Evolutionary conservation across 2,888 invertebrate species (phyloP), one percentile per base, ranked within the genome.

Genomic region (Drosophila antonietae): DNA sequence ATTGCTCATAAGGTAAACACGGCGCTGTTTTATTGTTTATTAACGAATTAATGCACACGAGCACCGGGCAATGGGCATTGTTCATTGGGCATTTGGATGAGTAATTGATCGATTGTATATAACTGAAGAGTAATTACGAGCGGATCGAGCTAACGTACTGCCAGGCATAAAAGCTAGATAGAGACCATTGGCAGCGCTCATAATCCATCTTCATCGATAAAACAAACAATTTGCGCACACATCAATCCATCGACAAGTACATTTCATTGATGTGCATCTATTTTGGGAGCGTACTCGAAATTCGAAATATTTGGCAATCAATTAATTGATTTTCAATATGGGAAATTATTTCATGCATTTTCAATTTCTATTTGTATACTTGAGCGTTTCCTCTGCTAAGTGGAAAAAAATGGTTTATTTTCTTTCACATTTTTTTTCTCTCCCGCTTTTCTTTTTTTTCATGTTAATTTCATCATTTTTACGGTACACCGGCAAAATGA

Each of bases 191-290:
- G 44, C 65, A 53, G 52, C 59, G 33, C 83, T 88, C 86, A 88
- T 89, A 89, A 88, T 88, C 88, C 81, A 81, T 88, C 90, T 89
- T 89, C 87, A 80, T 87, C 90, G 80, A 83, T 90, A 80, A 77
- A 80, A 72, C 85, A 89, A 81, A 80, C 85, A 90, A 81, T 76
- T 78, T 80, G 70, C 74, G 55, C 55, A 73, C 72, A 79, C 77
- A 89, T 89, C 88, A 88, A 87, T 87, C 85, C 76, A 73, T 87
- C 78, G 73, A 28, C 82, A 67, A 75, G 75, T 82, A 65, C 55
- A 85, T 88, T 82, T 76, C 76, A 75, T 78, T 78, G 78, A 77
- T 74, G 70, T 78, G 65, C 57, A 52, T 47, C 59, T 68, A 73
- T 70, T 64, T 62, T 57, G n/a, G 31, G 61, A 20, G 61, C 56